Base-by-base conservation (phyloP, 2,888 invertebrate genomes). In the Caenorhabditis zanzibari region DNA sequence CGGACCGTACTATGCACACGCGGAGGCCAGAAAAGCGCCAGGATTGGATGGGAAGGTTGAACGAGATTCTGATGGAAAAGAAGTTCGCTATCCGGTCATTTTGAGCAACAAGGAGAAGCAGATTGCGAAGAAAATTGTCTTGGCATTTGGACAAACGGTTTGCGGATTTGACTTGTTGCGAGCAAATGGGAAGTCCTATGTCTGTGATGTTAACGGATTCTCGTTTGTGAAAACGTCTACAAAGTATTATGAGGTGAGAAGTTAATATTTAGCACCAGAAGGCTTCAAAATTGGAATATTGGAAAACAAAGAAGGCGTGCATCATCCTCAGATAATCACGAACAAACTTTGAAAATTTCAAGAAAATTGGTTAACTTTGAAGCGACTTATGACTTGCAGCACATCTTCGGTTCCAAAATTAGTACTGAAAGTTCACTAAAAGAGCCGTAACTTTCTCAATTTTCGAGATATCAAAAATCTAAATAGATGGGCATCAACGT, bases 141-240 rank as follows among this genome's bases (percentile, higher is more conserved):
- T 92, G 59, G 93, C 94, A 2, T 94, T 94, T 88, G 93, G 93
- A 92, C 99, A 99, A 94, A 98, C 97, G 10, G 99, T 99, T 9
- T 99, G 99, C 93, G 99, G 99, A 22, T 99, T 99, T 93, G 99
- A 99, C 94, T 94, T 99, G 85, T 94, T 99, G 71, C 89, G 98
- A 93, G 98, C 99, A 24, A 98, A 97, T 94, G 99, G 99, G 64
- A 96, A 97, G 93, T 98, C 98, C 0, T 99, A 96, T 93, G 99
- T 99, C 0, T 99, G 99, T 94, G 99, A 99, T 94, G 99, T 99
- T 3, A 99, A 99, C 93, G 99, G 99, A 0, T 99, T 99, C 93
- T 98, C 98, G 92, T 99, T 99, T 93, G 99, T 99, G 32, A 99
- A 99, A 93, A 99, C 98, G 93, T 98, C 98, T 0, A 96, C 96